These are phyloP conservation scores for Parnassius glacialis DNA, from an alignment of 2,888 invertebrate genomes.

Conservation along the genomic window DNA sequence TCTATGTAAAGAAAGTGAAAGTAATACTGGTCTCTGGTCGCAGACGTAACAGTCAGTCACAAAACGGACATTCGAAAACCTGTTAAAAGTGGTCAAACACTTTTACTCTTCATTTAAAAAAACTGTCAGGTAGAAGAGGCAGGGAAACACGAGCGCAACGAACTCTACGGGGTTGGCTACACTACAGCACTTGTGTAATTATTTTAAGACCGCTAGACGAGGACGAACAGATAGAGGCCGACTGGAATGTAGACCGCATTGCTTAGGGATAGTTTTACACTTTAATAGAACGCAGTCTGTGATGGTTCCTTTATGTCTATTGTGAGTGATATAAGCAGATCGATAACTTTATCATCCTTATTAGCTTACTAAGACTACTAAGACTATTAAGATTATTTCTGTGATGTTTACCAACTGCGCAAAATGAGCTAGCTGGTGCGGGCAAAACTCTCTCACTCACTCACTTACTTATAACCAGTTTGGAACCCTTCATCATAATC, in stretches of 20 bases:
- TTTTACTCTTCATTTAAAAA: constrained; percentile 45
- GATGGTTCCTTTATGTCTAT: constrained; percentile 18
- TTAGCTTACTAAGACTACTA: no score
- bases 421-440: no score
- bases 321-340: constrained; percentile 7
- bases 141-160: constrained; percentile 47
- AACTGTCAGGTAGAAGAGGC: constrained; percentile 43
- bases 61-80: constrained; percentile 48
- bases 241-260: constrained; percentile 62
- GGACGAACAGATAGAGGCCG: constrained; percentile 60
- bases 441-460: no score
- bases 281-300: constrained; percentile 18
- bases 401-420: no score
- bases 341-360: not conserved
- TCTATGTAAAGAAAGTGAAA: constrained; percentile 56
- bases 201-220: constrained; percentile 72
- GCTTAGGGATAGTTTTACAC: constrained; percentile 41
- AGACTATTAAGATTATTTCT: no score
- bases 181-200: constrained; percentile 72
- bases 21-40: constrained; percentile 40
- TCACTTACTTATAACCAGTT: no score
- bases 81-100: constrained; percentile 50
- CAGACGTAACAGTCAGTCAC: constrained; percentile 36
- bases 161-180: constrained; percentile 51
- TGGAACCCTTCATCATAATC: no score